Conservation (phyloP, 2,113 vertebrate genomes). For the Petaurus breviceps region DNA sequence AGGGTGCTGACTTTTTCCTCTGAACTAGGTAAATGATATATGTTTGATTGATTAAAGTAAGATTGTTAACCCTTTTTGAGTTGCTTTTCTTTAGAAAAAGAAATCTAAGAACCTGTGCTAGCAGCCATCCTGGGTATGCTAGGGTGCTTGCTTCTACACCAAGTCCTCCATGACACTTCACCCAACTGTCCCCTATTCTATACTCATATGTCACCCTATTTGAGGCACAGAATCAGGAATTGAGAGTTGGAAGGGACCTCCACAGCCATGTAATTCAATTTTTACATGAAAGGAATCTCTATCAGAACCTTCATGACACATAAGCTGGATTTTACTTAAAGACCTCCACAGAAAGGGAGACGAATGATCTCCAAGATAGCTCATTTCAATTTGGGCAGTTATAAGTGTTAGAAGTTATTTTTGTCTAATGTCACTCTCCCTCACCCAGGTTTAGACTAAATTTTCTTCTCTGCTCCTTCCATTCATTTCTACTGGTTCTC, state of each 20-base stretch:
- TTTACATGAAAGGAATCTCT: not conserved
- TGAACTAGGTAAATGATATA: no score
- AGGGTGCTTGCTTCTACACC: no score
- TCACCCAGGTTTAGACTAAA: not conserved
- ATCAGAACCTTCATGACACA: not conserved
- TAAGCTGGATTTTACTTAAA: not conserved
- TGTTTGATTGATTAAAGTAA: no score
- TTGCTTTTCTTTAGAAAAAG: no score
- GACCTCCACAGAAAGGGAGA: not conserved
- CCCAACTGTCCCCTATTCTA: not conserved
- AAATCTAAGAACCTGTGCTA: no score
- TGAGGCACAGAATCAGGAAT: not conserved
- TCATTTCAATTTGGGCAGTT: not conserved
- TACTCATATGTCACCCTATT: not conserved
- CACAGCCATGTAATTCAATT: not conserved
- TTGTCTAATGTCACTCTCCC: no score
- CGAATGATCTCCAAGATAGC: not conserved
- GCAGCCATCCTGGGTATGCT: no score
- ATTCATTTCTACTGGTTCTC: not conserved
- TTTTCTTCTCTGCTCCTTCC: not conserved
- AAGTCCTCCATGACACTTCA: not conserved
- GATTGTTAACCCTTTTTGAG: no score
- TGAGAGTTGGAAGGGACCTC: not conserved
- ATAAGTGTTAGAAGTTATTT: not conserved
- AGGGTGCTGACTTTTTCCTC: no score